A percentile compares a stretch with the other conserved stretches of the same genome.
Conservation (phyloP, 2,888 invertebrate species). For the Sphaerophoria rueppellii region DNA sequence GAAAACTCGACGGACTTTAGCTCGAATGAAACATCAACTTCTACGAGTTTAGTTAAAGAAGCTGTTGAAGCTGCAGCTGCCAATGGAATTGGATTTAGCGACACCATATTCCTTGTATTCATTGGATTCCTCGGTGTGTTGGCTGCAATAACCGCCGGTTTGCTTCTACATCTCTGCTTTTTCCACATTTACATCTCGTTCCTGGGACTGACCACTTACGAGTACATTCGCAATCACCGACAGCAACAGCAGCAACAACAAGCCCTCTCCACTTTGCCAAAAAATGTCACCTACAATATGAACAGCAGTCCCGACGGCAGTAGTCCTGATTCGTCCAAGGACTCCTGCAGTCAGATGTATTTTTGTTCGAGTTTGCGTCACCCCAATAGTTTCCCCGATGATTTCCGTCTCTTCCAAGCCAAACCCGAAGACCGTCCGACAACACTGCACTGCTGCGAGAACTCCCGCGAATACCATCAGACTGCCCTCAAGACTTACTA, state of each 20-base stretch:
- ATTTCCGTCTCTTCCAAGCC: constrained; percentile 73
- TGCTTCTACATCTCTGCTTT: constrained; percentile 92
- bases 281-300: constrained; percentile 61
- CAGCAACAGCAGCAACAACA: constrained; percentile 77
- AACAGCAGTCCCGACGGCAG: constrained; percentile 53
- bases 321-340: constrained; percentile 78
- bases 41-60: constrained; percentile 44
- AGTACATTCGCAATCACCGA: constrained; percentile 87
- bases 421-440: constrained; percentile 77
- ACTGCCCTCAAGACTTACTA: constrained; percentile 80
- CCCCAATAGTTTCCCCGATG: constrained; percentile 78
- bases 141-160: constrained; percentile 89
- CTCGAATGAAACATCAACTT: constrained; percentile 44
- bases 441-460: constrained; percentile 82
- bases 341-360: constrained; percentile 78
- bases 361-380: constrained; percentile 81
- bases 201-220: constrained; percentile 94
- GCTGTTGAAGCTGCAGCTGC: constrained; percentile 61
- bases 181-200: constrained; percentile 94
- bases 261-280: constrained; percentile 71
- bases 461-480: constrained; percentile 81
- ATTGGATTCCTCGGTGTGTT: constrained; percentile 86
- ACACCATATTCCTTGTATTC: constrained; percentile 85
- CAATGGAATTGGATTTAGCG: constrained; percentile 82
- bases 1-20: constrained; percentile 54